Evolutionary conservation across 2,113 vertebrate genomes (phyloP), one percentile per base, ranked within the genome.

Genomic region (Paradisaea rubra): DNA sequence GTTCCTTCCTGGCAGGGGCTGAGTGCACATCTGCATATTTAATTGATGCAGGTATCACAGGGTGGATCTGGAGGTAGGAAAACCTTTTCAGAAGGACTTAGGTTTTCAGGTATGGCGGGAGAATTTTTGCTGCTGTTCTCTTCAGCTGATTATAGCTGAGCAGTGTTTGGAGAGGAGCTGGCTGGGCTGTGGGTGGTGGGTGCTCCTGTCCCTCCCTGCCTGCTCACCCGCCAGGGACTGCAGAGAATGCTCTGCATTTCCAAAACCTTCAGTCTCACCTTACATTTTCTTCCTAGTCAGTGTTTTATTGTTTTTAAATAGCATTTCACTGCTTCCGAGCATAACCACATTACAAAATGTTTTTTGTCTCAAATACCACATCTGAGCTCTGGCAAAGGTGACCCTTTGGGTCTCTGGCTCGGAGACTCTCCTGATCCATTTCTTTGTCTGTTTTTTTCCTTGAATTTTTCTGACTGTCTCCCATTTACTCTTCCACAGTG

Each of bases 281-380:
- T 85, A 54, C 8, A 0, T 86, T 68, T 79, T 56, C 71, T 68
- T 76, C 49, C 78, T 63, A 35, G 24, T 23, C 35, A 23, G 15
- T 77, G 30, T 84, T 88, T 81, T 73, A 47, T 45, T 86, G 80
- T 66, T 88, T 80, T 73, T 27, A 76, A 92, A 47, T 21, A 45
- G 39, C 4, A 25, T 82, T 80, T 82, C 27, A 47, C 6, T 50
- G 54, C 84, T 85, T 72, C 61, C 45, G 77, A 91, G 64, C 53
- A 25, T 79, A 60, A 77, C 84, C 44, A 21, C 35, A 2, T 68
- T 69, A 72, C 50, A 37, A 42, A 70, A 18, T 20, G 31, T 16
- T 78, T 22, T 70, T 81, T 25, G 11, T 81, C 69, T 84, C 60
- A 6, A n/a, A 8, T 56, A 15, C 28, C 9, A 3, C 4, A 24